These are phyloP conservation scores for Zingel zingel DNA, from an alignment of 2,113 vertebrate species.

Conservation along the genomic window DNA sequence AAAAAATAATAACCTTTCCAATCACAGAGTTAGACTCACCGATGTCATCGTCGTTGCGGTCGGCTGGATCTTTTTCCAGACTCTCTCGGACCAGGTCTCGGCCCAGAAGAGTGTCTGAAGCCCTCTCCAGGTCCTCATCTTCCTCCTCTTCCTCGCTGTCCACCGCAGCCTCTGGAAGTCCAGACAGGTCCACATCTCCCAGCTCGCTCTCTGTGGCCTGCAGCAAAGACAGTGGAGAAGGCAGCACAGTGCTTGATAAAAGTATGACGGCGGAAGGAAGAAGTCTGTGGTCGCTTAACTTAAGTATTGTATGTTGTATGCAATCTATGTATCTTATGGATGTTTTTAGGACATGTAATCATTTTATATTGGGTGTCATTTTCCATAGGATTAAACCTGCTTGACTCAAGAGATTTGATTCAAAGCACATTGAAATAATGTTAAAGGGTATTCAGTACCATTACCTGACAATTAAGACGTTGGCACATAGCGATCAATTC, in stretches of 20 bases:
- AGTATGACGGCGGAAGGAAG: background rate
- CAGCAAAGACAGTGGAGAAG: slow-evolving; percentile 32
- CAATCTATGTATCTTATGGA: background rate
- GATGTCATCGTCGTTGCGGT: slow-evolving; percentile 96
- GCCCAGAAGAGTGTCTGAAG: slow-evolving; percentile 90
- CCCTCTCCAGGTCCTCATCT: slow-evolving; percentile 95
- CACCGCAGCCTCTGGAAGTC: slow-evolving; percentile 95
- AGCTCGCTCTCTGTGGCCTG: slow-evolving; percentile 97
- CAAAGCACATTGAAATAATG: background rate
- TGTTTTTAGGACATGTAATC: background rate
- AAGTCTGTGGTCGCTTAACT: background rate
- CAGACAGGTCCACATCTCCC: slow-evolving; percentile 96
- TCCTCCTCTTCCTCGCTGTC: slow-evolving; percentile 99
- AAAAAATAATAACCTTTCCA: background rate
- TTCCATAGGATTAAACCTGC: background rate
- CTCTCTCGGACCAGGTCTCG: slow-evolving; percentile 96
- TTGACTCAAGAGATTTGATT: slow-evolving; percentile 5
- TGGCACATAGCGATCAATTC: background rate
- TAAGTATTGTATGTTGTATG: background rate
- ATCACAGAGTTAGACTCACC: slow-evolving; percentile 80
- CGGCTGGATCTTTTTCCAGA: slow-evolving; percentile 95
- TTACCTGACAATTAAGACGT: background rate
- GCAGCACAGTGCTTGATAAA: background rate
- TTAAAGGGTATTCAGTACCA: background rate
- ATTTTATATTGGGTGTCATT: background rate